Evolutionary conservation across 2,113 vertebrate species (phyloP).

Genomic region (Pristiophorus japonicus): DNA sequence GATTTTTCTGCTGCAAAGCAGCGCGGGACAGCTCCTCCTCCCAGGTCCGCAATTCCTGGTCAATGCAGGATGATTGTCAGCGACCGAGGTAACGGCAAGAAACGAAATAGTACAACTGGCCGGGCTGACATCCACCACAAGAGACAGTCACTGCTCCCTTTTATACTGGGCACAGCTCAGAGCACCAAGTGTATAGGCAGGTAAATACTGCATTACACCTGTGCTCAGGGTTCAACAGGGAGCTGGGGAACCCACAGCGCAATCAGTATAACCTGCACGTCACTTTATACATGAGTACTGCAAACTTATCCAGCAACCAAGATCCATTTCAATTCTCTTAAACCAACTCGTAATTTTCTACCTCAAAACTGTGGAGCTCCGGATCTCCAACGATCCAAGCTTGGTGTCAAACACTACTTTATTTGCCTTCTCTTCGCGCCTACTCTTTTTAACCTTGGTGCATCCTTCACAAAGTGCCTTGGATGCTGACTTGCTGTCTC

Average conservation of each 20-base stretch:
- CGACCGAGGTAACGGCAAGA: neutral
- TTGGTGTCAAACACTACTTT: neutral
- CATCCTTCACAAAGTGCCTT: too few relatives aligned
- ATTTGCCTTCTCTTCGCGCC: neutral
- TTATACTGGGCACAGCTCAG: too few relatives aligned
- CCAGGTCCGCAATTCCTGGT: conserved; percentile 87
- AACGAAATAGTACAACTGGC: neutral
- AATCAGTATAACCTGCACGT: neutral
- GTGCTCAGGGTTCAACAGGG: neutral
- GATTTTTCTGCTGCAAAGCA: conserved; percentile 89
- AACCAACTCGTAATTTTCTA: neutral
- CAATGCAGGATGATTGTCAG: neutral
- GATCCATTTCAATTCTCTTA: neutral
- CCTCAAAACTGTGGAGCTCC: neutral
- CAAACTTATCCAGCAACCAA: neutral
- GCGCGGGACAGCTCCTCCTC: conserved; percentile 87
- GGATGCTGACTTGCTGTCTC: neutral
- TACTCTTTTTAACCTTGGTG: neutral
- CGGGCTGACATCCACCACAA: neutral
- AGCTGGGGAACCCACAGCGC: neutral
- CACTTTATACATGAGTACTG: neutral
- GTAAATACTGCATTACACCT: neutral
- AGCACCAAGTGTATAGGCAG: neutral
- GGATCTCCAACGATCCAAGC: neutral
- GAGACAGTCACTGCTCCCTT: neutral